These are phyloP conservation scores for Lerista edwardsae DNA, from an alignment of 2,797 vertebrate species.

Conservation along the genomic window DNA sequence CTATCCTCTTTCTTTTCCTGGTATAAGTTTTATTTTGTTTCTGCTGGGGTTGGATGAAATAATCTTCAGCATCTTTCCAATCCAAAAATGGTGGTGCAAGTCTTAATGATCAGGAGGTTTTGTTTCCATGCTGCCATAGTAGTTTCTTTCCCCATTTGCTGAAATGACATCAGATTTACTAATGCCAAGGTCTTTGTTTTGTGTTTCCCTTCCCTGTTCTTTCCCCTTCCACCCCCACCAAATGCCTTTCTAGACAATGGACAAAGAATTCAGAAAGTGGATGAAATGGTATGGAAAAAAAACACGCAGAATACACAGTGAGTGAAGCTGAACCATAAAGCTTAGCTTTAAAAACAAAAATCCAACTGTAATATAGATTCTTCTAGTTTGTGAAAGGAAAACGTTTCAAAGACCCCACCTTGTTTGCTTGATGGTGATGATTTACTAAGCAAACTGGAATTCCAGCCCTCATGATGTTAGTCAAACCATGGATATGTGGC, in stretches of 20 bases:
- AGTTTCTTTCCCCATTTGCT: background rate
- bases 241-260: conserved; percentile 87
- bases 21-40: background rate
- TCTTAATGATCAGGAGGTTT: background rate
- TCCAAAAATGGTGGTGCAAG: background rate
- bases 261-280: conserved; percentile 98
- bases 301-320: conserved; percentile 99
- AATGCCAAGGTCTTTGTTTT: conserved; percentile 39
- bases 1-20: background rate
- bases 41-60: background rate
- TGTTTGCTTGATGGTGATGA: no score
- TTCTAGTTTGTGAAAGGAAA: background rate
- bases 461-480: background rate
- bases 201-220: background rate
- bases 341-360: background rate
- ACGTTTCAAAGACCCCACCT: background rate
- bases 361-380: background rate
- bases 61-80: background rate
- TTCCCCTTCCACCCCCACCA: no score
- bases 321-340: conserved; percentile 70
- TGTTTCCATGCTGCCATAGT: background rate
- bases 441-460: background rate
- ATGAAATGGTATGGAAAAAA: conserved; percentile 99
- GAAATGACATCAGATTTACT: background rate
- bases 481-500: background rate